Evolutionary conservation across 2,888 invertebrate genomes (phyloP).

Genomic region (Pachliopta kotzebuea): DNA sequence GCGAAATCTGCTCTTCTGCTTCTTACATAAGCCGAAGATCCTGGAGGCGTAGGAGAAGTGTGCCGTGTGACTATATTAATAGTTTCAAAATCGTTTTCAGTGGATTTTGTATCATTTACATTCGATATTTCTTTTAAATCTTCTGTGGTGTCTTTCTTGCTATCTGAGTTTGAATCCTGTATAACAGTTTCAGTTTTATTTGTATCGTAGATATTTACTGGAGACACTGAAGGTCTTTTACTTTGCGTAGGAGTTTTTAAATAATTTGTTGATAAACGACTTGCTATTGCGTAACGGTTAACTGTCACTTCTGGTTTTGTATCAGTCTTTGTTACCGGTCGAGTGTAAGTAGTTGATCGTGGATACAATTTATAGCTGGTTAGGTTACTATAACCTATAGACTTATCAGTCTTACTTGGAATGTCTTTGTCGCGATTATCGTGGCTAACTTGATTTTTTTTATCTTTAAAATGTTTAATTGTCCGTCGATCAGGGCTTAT

Average conservation of each 20-base stretch:
- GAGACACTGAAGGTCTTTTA: conserved; percentile 62
- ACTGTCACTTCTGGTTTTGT: conserved; percentile 54
- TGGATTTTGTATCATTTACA: conserved; percentile 36
- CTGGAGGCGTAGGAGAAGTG: conserved; percentile 89
- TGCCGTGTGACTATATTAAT: conserved; percentile 86
- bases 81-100: conserved; percentile 58
- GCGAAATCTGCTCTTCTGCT: conserved; percentile 86
- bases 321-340: conserved; percentile 56
- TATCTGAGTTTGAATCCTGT: conserved; percentile 41
- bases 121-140: conserved; percentile 38
- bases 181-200: conserved; percentile 50
- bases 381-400: conserved; percentile 72
- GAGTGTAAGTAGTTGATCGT: conserved; percentile 62
- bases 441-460: conserved; percentile 80
- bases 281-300: conserved; percentile 68
- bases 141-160: conserved; percentile 35
- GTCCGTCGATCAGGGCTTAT: conserved; percentile 73
- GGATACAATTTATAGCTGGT: conserved; percentile 79
- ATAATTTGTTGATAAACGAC: conserved; percentile 64
- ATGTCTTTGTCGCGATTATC: conserved; percentile 77
- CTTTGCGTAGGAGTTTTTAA: conserved; percentile 64
- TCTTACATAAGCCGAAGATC: conserved; percentile 82
- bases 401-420: conserved; percentile 79
- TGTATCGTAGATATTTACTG: conserved; percentile 53
- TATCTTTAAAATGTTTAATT: conserved; percentile 62